These are phyloP conservation scores for Linnaemya tessellans DNA, from an alignment of 2,888 invertebrate genomes.

Conservation along the genomic window DNA sequence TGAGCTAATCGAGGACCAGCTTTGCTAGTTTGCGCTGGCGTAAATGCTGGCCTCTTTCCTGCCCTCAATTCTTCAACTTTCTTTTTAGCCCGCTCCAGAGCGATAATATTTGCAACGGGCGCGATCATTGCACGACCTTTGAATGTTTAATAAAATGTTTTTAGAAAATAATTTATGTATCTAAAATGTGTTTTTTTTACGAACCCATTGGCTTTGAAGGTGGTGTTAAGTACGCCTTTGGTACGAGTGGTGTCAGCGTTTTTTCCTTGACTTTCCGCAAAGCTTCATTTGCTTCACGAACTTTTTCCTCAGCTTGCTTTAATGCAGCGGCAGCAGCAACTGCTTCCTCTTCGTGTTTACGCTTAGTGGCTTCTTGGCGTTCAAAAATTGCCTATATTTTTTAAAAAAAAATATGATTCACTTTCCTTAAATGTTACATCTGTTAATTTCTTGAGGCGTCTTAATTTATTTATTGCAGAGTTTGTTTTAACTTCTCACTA, in stretches of 20 bases:
- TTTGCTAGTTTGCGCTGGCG: constrained; percentile 87
- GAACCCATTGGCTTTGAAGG: constrained; percentile 73
- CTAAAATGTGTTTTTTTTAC: constrained; percentile 3
- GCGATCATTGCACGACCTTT: constrained; percentile 86
- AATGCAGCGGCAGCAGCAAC: constrained; percentile 77
- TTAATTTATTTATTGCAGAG: neutral
- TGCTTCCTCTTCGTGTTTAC: constrained; percentile 77
- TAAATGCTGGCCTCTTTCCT: constrained; percentile 84
- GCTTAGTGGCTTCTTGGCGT: constrained; percentile 79
- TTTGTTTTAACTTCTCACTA: no score
- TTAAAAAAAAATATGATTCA: neutral
- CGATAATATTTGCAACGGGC: constrained; percentile 90
- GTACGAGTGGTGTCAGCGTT: constrained; percentile 78
- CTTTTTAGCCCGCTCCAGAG: constrained; percentile 88
- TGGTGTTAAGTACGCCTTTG: constrained; percentile 78
- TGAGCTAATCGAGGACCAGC: constrained; percentile 89
- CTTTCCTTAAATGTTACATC: neutral
- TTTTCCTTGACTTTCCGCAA: constrained; percentile 80
- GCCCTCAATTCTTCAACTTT: constrained; percentile 85
- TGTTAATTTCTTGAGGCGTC: neutral
- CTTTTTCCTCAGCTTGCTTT: constrained; percentile 81
- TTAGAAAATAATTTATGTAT: neutral
- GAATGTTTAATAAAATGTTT: neutral
- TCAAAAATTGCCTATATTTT: constrained; percentile 78
- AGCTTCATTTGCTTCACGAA: constrained; percentile 80